Evolutionary conservation across 2,797 vertebrate genomes (phyloP).

Genomic region (Sebastes variabilis): DNA sequence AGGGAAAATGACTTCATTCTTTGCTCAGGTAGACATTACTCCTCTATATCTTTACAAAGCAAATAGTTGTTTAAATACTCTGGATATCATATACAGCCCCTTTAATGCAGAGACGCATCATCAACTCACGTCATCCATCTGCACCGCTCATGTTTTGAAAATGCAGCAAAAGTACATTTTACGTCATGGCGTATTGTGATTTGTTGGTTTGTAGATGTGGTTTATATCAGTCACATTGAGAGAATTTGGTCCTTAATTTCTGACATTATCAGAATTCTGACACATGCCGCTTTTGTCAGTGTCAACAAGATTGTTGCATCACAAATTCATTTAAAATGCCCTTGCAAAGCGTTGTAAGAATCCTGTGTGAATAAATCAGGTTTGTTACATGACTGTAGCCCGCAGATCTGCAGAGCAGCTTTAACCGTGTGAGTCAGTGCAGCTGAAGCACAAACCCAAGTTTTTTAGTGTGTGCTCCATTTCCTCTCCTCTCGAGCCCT

Average conservation of each 20-base stretch:
- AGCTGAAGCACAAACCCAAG: constrained; percentile 34
- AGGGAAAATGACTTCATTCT: no score
- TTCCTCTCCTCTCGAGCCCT: constrained; percentile 46
- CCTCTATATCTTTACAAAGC: no score
- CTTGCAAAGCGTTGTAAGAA: neutral
- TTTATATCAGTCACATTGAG: neutral
- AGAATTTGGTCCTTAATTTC: neutral
- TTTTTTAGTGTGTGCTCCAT: constrained; percentile 54
- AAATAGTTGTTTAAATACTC: no score
- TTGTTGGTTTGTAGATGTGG: neutral
- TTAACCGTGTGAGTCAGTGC: constrained; percentile 43
- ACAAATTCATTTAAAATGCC: neutral
- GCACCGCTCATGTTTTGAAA: neutral
- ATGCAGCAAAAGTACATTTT: neutral
- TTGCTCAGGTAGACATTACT: no score
- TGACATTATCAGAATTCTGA: neutral
- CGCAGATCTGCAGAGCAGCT: constrained; percentile 27
- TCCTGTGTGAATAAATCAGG: constrained; percentile 12
- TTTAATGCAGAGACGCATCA: neutral
- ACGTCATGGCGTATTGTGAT: neutral
- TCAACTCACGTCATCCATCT: neutral
- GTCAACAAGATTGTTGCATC: neutral
- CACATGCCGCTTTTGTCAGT: no score
- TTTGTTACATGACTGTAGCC: constrained; percentile 23
- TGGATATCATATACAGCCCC: no score